Base-by-base conservation (phyloP, 2,888 invertebrate species). In the Auanema sp. region DNA sequence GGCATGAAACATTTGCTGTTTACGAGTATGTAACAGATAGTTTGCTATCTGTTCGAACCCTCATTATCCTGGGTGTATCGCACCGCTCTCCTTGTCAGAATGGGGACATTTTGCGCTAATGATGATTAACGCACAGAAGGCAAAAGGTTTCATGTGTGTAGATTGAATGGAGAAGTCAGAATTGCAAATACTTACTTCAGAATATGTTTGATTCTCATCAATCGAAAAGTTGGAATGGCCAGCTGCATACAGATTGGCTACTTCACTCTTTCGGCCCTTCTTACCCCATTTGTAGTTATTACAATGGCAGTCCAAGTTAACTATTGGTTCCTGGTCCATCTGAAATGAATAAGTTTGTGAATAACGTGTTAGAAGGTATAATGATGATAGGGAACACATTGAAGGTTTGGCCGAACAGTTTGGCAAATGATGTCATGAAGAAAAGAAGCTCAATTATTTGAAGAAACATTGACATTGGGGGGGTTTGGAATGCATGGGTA, bases 281-380 rank as follows among this genome's bases (percentile, higher is more conserved):
- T 81, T 81, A 49, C 81, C 81, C 81, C 81, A 81, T 24, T 69
- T 74, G 65, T 81, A 81, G 63, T 79, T 69, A 66, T 81, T 78
- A 18, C 73, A 72, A 54, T 76, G 72, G 68, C 77, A 79, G 59
- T 76, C 71, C 16, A 79, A 66, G 44, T 75, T 76, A 61, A 78
- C 72, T 71, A 79, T 76, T 8, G 18, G 50, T 41, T 24, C 52
- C 18, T 50, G 50, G 50, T 59, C 52, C 59, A 59, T 59, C 59
- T 59, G 51, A 23, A 56, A 43, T 14, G 10, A 10, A 12, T 2
- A 21, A 11, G 24, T 25, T 16, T 2, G 11, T 11, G 52, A 40
- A 23, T 18, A 24, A 50, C 11, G 4, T 44, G 12, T 23, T 23
- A 11, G 12, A 10, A n/a, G 2, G 24, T 16, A 47, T 12, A 21